Evolutionary conservation across 2,888 invertebrate genomes (phyloP), one percentile per base, ranked within the genome.

Genomic region (Drosophila mercatorum): DNA sequence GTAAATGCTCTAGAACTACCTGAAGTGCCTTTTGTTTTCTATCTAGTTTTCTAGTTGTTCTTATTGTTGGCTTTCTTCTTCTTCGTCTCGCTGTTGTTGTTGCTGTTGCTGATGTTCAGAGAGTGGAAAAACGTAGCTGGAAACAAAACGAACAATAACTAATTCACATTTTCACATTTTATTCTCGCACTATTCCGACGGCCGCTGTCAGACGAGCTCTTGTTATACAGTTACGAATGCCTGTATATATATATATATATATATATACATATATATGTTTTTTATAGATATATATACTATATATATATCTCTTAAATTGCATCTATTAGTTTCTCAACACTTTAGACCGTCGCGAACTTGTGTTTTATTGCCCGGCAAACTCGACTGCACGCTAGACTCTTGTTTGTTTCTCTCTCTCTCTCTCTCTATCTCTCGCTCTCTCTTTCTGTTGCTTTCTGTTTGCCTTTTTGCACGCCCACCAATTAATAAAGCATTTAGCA

Each of bases 81-180:
- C 38, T 38, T 17, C 3, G 22, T 22, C 22, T 22, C 22, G 1
- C 4, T 5, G 5, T 22, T 44, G 2, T 44, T 40, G 53, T 36
- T 70, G 70, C 31, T 40, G 53, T 36, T 70, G 70, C 31, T 58
- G 68, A 43, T 79, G 76, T 56, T 65, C 79, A 83, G 43, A 60
- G 63, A 80, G 46, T 68, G 79, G 83, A 83, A 79, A 78, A 79
- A 83, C 76, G 80, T 64, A 34, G 64, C 46, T 58, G 71, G 47
- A 65, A 61, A 67, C 47, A 56, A 56, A 63, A 64, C 64, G 58
- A 77, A 77, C 73, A 78, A 78, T 64, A 81, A 72, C 60, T 60
- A 72, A 36, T 59, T 72, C 34, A 31, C 69, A 49, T 55, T 71
- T 61, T 49, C 46, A 52, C 70, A 36, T 72, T 63, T 58, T 47